phyloP scores from a whole-genome alignment of 1,140 invertebrate genomes.

The Andricus grossulariae region DNA sequence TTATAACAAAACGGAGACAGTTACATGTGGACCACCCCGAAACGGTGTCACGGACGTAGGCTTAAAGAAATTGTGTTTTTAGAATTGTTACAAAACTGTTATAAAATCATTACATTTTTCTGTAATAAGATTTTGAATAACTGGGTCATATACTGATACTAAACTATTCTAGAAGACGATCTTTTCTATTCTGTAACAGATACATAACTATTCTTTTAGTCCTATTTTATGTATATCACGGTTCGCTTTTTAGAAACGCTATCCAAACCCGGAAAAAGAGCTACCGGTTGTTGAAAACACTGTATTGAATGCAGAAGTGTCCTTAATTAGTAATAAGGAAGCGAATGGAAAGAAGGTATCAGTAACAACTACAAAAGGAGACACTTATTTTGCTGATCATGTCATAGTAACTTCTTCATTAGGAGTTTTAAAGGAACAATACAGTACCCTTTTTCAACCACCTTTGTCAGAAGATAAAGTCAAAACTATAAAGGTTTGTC shows the following conservation, averaged over 20 bases:
- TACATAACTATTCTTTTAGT: no score
- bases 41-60: no score
- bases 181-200: no score
- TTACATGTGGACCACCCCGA: no score
- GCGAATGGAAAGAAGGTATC: conserved; percentile 48
- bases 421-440: conserved; percentile 71
- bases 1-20: no score
- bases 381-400: conserved; percentile 64
- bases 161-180: no score
- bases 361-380: conserved; percentile 63
- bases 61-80: no score
- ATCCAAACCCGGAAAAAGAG: conserved; percentile 57
- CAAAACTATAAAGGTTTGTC: conserved; percentile 68
- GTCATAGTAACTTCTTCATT: conserved; percentile 74
- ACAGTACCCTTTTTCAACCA: conserved; percentile 67
- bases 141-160: no score
- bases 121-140: no score
- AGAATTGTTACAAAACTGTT: no score
- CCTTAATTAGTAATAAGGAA: conserved; percentile 61
- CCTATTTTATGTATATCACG: no score
- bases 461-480: conserved; percentile 61
- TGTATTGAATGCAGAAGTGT: conserved; percentile 62
- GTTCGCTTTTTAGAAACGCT: conserved; percentile 57
- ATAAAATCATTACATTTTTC: no score
- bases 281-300: conserved; percentile 64